These are phyloP conservation scores for Selene dorsalis DNA, from an alignment of 2,797 vertebrate species.

Conservation along the genomic window DNA sequence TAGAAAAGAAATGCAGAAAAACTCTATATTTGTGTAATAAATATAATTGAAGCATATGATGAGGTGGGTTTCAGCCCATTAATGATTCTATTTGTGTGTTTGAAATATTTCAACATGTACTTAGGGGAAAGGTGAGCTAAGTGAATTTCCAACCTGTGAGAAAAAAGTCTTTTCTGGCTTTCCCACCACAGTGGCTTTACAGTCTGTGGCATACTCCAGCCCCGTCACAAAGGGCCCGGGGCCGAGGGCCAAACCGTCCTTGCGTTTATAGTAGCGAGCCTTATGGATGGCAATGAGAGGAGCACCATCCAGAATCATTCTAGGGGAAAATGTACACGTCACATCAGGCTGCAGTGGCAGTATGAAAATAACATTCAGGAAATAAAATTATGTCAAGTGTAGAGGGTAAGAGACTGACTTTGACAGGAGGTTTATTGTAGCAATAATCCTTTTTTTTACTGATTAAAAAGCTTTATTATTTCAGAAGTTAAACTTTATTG, in stretches of 20 bases:
- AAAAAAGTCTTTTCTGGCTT: conserved; percentile 94
- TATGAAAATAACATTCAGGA: not conserved
- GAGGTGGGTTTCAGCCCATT: not conserved
- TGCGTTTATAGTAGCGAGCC: conserved; percentile 93
- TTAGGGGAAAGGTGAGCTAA: not conserved
- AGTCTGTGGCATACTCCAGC: conserved; percentile 91
- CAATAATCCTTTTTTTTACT: not conserved
- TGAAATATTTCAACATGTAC: not conserved
- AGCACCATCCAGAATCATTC: conserved; percentile 91
- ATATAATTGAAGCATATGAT: not conserved
- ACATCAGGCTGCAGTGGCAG: not conserved
- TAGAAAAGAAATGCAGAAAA: not conserved
- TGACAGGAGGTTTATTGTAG: not conserved
- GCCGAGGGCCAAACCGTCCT: conserved; percentile 93
- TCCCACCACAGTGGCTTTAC: conserved; percentile 90
- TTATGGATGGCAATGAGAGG: conserved; percentile 97
- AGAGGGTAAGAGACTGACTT: not conserved
- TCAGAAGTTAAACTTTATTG: too few species aligned
- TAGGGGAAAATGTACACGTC: conserved; percentile 60
- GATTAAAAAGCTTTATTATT: not conserved
- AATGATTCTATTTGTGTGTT: not conserved
- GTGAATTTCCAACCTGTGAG: conserved; percentile 61
- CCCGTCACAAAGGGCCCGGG: conserved; percentile 93
- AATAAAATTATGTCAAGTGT: not conserved
- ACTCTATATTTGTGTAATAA: not conserved